Evolutionary conservation across 2,113 vertebrate genomes (phyloP).

Genomic region (Gallinago media): DNA sequence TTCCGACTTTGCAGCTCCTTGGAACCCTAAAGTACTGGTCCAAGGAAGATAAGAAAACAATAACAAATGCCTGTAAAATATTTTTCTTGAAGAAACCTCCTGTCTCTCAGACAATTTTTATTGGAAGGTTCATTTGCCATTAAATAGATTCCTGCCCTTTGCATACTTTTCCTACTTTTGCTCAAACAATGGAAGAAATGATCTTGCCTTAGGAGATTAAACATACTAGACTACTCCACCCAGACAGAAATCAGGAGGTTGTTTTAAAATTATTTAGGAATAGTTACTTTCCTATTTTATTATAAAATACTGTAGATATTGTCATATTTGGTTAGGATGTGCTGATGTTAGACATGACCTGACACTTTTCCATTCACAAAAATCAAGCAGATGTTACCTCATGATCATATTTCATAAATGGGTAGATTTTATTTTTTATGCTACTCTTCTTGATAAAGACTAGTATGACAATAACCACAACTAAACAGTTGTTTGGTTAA

Average conservation of each 20-base stretch:
- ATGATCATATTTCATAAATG: background rate
- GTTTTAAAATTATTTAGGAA: background rate
- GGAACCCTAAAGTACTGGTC: slow-evolving; percentile 47
- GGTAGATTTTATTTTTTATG: background rate
- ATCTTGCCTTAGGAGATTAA: slow-evolving; percentile 49
- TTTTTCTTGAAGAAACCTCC: slow-evolving; percentile 56
- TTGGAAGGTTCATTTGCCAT: slow-evolving; percentile 55
- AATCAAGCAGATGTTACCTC: background rate
- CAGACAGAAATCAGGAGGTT: slow-evolving; percentile 38
- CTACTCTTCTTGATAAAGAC: background rate
- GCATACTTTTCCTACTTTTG: slow-evolving; percentile 43
- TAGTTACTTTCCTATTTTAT: background rate
- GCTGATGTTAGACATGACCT: background rate
- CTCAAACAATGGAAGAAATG: slow-evolving; percentile 57
- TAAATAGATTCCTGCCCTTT: slow-evolving; percentile 36
- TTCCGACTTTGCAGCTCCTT: slow-evolving; percentile 57
- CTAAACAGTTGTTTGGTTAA: background rate
- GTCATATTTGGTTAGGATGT: background rate
- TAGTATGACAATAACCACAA: background rate
- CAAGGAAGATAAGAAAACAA: slow-evolving; percentile 63
- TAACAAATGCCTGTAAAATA: slow-evolving; percentile 62
- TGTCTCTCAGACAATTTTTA: slow-evolving; percentile 32
- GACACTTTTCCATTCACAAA: background rate
- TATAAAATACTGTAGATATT: background rate
- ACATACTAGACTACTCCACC: background rate